A percentile compares a stretch with the other conserved stretches of the same genome.
Conservation (phyloP, 2,888 invertebrate species). For the Apamea epomidion region DNA sequence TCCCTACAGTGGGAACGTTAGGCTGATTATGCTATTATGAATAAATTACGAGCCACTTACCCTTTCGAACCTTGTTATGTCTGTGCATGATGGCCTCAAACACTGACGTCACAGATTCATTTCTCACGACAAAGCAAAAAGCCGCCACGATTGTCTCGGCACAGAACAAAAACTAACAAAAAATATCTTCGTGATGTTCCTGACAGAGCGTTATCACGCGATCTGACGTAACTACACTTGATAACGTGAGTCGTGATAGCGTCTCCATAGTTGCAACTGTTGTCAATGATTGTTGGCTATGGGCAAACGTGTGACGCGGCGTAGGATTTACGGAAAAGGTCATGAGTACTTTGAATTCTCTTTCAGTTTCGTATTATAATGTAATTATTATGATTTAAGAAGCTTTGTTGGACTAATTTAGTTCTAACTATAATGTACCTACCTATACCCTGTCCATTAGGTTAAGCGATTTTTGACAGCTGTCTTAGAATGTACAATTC, state of each 20-base stretch:
- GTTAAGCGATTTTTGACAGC: too few species aligned
- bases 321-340: neutral
- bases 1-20: too few species aligned
- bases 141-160: slow-evolving; percentile 71
- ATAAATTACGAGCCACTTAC: slow-evolving; percentile 69
- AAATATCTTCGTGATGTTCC: slow-evolving; percentile 66
- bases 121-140: slow-evolving; percentile 70
- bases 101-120: slow-evolving; percentile 69
- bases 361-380: too few species aligned
- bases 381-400: neutral
- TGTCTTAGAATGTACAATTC: too few species aligned
- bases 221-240: slow-evolving; percentile 64
- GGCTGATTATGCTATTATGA: neutral
- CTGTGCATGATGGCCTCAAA: slow-evolving; percentile 73
- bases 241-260: slow-evolving; percentile 61
- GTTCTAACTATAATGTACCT: too few species aligned
- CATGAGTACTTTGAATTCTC: neutral
- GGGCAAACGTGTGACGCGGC: slow-evolving; percentile 26
- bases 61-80: slow-evolving; percentile 72
- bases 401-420: neutral
- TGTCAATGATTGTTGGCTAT: slow-evolving; percentile 55
- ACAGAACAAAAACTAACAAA: slow-evolving; percentile 76
- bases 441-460: too few species aligned
- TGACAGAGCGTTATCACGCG: slow-evolving; percentile 61
- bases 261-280: slow-evolving; percentile 42